These are phyloP conservation scores for Thripadectes ignobilis DNA, from an alignment of 2,797 vertebrate genomes.

Conservation along the genomic window DNA sequence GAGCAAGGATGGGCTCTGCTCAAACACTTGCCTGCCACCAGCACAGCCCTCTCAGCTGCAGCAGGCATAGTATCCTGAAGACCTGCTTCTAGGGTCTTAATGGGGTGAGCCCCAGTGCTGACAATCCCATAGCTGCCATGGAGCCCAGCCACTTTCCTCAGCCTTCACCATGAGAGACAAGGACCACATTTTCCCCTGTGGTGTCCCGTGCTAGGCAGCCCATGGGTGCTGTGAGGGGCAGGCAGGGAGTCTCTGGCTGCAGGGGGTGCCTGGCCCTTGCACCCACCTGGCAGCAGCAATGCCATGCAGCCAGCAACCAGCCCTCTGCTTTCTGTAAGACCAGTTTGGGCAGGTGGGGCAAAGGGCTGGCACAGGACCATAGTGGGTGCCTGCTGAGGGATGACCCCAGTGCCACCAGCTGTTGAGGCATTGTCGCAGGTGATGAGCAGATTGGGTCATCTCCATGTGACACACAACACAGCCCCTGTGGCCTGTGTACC, in stretches of 20 bases:
- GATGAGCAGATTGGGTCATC: fast-evolving
- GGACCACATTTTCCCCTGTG: fast-evolving
- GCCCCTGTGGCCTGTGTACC: not conserved
- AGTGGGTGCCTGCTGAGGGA: fast-evolving
- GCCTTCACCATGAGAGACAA: not conserved
- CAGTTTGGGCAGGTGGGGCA: not conserved
- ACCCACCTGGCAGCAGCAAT: fast-evolving
- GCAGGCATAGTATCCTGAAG: not conserved
- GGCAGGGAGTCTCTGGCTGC: not conserved
- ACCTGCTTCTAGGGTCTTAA: fast-evolving
- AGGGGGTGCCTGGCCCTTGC: not conserved
- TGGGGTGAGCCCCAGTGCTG: fast-evolving
- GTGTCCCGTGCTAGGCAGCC: not conserved
- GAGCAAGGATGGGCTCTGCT: not conserved
- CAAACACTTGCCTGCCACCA: not conserved
- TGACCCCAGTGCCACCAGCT: not conserved
- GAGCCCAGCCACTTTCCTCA: not conserved
- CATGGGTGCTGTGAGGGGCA: not conserved
- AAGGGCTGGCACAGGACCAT: not conserved
- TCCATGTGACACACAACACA: not conserved
- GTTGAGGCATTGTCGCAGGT: not conserved
- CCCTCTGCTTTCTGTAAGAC: not conserved
- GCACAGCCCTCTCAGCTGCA: not conserved
- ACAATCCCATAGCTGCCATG: not conserved
- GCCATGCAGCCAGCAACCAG: fast-evolving